Evolutionary conservation across 2,797 vertebrate genomes (phyloP), one percentile per base, ranked within the genome.

Genomic region (Protosalanx chinensis): DNA sequence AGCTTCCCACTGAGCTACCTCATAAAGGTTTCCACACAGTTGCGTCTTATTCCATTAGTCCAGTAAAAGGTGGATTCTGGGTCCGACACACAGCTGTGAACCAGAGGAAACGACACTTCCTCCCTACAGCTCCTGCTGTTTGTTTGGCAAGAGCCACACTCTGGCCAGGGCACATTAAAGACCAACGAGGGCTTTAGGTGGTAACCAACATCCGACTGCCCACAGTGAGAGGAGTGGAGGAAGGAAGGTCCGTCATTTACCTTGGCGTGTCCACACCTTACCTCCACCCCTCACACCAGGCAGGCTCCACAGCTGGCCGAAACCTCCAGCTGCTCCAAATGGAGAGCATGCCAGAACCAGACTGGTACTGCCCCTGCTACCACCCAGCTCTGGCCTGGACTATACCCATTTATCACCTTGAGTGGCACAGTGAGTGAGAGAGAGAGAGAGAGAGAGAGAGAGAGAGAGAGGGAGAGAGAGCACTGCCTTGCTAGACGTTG

Each of bases 31-130:
- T 35, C 30, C 30, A 63, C 30, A 63, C 61, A 6, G 29, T 10
- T n/a, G 30, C 8, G 35, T 3, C 29, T n/a, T 63, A 33, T 64
- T 35, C 63, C 63, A 62, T 30, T 32, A 62, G 60, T 16, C 10
- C 68, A 66, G 67, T 51, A 23, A 30, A 30, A n/a, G 51, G 74
- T 73, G 84, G 67, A 68, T 74, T 71, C 74, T 71, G 64, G n/a
- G 67, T 73, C 70, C 75, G 73, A 81, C 80, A 79, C 8, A 67
- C 64, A 67, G 69, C 77, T 72, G 57, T 78, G 82, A 87, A 80
- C 73, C 71, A 82, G 76, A 79, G 87, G 85, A 89, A 89, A 87
- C 74, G 74, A 72, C 73, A 73, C 80, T 89, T 90, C 85, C 80
- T 75, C 71, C 72, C 79, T 64, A 70, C 51, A 6, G 67, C 86